These are phyloP conservation scores for Beroe forskalii DNA, from an alignment of 37 sponge, comb jelly and placozoan species.

Conservation along the genomic window DNA sequence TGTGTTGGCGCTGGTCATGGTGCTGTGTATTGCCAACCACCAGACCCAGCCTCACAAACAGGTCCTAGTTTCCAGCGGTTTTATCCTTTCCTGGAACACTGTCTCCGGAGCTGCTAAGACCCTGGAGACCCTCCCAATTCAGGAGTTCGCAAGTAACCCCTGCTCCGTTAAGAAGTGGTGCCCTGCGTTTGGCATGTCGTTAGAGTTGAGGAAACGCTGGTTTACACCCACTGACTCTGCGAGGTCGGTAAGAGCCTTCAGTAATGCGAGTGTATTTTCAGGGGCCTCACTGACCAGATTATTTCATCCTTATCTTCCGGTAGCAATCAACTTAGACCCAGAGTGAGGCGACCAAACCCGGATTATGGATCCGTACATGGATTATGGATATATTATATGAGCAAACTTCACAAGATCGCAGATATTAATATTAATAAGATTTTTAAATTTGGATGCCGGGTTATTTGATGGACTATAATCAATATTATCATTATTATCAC, in stretches of 20 bases:
- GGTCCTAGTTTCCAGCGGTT: conserved; percentile 56
- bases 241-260: conserved; percentile 46
- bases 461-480: too few relatives aligned
- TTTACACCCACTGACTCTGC: background rate
- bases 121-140: background rate
- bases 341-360: too few relatives aligned
- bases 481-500: too few relatives aligned
- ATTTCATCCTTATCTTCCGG: conserved; percentile 24
- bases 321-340: conserved; percentile 31
- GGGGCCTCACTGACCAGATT: background rate
- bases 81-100: conserved; percentile 51
- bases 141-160: conserved; percentile 54
- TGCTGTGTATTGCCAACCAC: conserved; percentile 48
- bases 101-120: conserved; percentile 15
- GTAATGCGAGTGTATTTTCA: conserved; percentile 38
- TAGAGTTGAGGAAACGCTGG: conserved; percentile 33
- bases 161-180: conserved; percentile 46
- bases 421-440: too few relatives aligned
- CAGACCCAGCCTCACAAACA: conserved; percentile 54
- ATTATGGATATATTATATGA: too few relatives aligned
- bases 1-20: conserved; percentile 28
- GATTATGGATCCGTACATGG: too few relatives aligned
- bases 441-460: too few relatives aligned
- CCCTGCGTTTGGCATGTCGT: background rate
- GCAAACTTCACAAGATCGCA: too few relatives aligned